These are phyloP conservation scores for Drosophila lowei DNA, from an alignment of 1,140 invertebrate genomes.

Conservation along the genomic window DNA sequence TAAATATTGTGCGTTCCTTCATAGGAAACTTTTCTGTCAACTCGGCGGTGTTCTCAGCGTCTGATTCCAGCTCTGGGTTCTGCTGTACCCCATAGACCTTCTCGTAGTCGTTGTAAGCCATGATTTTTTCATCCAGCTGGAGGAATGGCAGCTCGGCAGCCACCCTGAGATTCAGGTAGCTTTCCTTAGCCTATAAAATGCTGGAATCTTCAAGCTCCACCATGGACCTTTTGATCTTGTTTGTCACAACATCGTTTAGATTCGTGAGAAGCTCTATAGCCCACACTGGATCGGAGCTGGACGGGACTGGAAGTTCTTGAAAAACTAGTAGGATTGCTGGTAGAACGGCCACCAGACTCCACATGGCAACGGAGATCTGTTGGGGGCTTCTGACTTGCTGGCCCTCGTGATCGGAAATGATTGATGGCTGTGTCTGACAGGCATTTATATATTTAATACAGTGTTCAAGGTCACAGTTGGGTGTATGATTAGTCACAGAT, in stretches of 20 bases:
- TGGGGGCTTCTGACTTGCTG: too few species aligned
- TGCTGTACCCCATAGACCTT: not conserved
- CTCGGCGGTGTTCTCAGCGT: not conserved
- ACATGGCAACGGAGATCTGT: not conserved
- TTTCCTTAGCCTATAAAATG: not conserved
- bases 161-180: slow-evolving; percentile 10
- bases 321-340: not conserved
- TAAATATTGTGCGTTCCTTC: not conserved
- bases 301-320: not conserved
- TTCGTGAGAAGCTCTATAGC: not conserved
- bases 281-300: slow-evolving; percentile 1
- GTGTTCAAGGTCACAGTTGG: too few species aligned
- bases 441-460: too few species aligned
- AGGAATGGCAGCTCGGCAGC: slow-evolving; percentile 20
- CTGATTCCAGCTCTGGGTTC: not conserved
- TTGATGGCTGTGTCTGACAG: too few species aligned
- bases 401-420: too few species aligned
- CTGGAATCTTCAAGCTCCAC: not conserved
- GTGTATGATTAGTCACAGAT: too few species aligned
- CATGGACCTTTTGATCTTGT: slow-evolving; percentile 19
- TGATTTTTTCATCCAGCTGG: slow-evolving; percentile 36
- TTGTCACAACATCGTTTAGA: slow-evolving; percentile 26
- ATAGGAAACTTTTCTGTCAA: too few species aligned
- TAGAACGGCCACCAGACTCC: not conserved
- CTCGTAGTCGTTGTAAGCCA: slow-evolving; percentile 20